Base-by-base conservation (phyloP, 1,140 invertebrate species). In the Bradynema listronoti region DNA sequence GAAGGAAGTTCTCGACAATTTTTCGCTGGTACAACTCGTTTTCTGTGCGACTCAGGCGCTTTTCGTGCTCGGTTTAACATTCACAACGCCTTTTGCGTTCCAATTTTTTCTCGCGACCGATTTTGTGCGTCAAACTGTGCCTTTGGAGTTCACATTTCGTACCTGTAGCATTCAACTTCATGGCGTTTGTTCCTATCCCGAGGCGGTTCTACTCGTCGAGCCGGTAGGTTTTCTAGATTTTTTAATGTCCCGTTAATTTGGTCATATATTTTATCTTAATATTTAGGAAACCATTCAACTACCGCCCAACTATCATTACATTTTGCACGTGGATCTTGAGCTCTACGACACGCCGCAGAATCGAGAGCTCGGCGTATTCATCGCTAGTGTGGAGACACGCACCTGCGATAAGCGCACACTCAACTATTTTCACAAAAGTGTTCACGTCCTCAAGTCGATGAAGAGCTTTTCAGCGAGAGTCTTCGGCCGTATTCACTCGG, bases 101-200 rank as follows among this genome's bases (percentile, higher is more conserved):
- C n/a, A n/a, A n/a, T n/a, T n/a, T n/a, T n/a, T n/a, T n/a, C n/a
- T 67, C 36, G 66, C 65, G 29, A 32, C 43, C 16, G 52, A 34
- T 36, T 56, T 67, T 27, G 69, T 73, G 19, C 58, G 71, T 25
- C 47, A 41, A 9, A 33, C 29, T 19, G 56, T 65, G 46, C 69
- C 70, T 22, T 30, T 69, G 6, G 67, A 69, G 27, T 69, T 69
- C 51, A 58, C 54, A 25, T 69, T 69, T 53, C 47, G 51, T n/a
- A 69, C 67, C 3, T 69, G 67, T 55, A 19, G 22, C 1, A 41
- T 55, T 22, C 32, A 69, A 30, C 41, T 72, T 19, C 36, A 58
- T 39, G 67, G 67, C 6, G 58, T 69, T 49, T 69, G 67, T 39
- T 72, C 69, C 9, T 69, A 55, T 67, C 67, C 67, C 0, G 67